phyloP scores from a whole-genome alignment of 2,797 vertebrate genomes.

The Clarias pachynema region DNA sequence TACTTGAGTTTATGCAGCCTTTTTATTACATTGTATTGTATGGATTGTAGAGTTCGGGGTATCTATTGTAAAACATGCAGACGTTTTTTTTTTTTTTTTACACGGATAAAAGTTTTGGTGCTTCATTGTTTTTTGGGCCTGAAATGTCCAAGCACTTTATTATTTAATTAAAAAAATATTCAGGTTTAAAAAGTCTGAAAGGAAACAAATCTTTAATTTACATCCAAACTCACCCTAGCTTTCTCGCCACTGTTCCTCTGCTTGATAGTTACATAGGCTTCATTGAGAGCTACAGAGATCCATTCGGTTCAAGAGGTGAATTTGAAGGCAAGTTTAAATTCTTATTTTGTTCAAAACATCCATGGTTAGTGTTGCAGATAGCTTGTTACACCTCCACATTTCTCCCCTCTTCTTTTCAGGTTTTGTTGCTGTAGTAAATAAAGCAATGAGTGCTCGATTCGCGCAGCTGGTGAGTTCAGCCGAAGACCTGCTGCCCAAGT shows the following conservation, averaged over 20 bases:
- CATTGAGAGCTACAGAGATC: slow-evolving; percentile 94
- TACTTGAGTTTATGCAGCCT: background rate
- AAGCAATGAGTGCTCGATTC: slow-evolving; percentile 90
- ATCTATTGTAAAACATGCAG: background rate
- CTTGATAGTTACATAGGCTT: slow-evolving; percentile 88
- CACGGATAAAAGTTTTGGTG: background rate
- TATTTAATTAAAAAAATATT: background rate
- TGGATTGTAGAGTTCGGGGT: background rate
- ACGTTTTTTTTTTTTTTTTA: too few species aligned
- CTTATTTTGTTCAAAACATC: background rate
- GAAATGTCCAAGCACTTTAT: background rate
- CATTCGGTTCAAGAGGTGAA: slow-evolving; percentile 91
- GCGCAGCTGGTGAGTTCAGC: slow-evolving; percentile 83
- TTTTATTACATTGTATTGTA: background rate
- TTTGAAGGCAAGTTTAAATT: slow-evolving; percentile 84
- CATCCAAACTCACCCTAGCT: background rate
- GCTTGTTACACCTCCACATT: background rate
- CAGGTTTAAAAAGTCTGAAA: background rate
- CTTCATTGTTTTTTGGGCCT: background rate
- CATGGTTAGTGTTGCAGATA: background rate
- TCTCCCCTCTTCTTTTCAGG: slow-evolving; percentile 65
- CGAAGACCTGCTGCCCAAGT: slow-evolving; percentile 82
- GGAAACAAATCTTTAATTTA: background rate
- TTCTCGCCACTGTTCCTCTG: slow-evolving; percentile 13
- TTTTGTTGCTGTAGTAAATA: slow-evolving; percentile 92